Percentiles rank a stretch among this genome's conserved stretches.
Conservation (phyloP, 2,113 vertebrate species). For the Saccopteryx bilineata region DNA sequence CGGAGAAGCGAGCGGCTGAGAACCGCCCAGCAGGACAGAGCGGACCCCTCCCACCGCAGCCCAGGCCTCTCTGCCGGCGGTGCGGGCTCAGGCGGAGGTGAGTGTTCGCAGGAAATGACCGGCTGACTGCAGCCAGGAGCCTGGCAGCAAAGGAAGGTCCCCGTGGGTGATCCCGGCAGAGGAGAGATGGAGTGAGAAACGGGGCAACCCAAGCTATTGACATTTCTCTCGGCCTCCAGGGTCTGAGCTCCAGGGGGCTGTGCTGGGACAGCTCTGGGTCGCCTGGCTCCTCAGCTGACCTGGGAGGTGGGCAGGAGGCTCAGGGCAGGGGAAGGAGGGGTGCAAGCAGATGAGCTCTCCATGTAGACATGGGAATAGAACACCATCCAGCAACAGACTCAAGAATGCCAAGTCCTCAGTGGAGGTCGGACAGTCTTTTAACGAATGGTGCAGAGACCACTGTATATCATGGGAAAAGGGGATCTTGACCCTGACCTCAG, state of each 20-base stretch:
- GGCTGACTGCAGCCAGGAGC: background rate
- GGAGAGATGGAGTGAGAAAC: background rate
- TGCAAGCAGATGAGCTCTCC: background rate
- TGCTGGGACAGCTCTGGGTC: background rate
- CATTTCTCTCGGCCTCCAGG: background rate
- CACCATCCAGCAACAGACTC: background rate
- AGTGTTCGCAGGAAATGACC: background rate
- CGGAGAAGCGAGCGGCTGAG: background rate
- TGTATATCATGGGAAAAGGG: fast-evolving
- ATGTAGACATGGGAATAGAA: background rate
- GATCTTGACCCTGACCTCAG: background rate
- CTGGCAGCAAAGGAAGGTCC: background rate
- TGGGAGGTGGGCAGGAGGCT: background rate
- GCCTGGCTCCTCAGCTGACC: background rate
- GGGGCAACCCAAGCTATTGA: background rate
- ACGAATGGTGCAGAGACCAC: background rate
- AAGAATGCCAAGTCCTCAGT: background rate
- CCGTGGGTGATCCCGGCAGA: background rate
- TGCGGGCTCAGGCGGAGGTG: background rate
- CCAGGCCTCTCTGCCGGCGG: background rate
- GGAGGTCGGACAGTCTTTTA: fast-evolving
- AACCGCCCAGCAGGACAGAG: background rate
- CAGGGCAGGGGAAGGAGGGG: too few species aligned
- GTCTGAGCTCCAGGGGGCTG: background rate
- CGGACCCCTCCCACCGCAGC: background rate